A percentile compares a stretch with the other conserved stretches of the same genome.
Conservation (phyloP, 1,140 invertebrate species). For the Chironomus striatipennis region DNA sequence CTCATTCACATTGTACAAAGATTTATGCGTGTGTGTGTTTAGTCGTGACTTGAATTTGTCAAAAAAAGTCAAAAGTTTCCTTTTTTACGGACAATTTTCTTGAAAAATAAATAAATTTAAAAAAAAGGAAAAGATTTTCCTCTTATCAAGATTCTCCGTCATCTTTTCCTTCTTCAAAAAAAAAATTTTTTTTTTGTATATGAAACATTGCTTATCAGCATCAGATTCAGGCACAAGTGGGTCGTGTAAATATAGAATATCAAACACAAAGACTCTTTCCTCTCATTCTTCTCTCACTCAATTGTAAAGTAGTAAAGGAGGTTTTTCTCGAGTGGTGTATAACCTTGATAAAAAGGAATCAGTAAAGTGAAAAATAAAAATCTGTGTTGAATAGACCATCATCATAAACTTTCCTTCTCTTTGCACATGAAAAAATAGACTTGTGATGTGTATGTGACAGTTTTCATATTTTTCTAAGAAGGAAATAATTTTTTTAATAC, state of each 20-base stretch:
- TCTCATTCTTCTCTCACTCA: too few relatives aligned
- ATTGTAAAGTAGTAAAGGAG: too few relatives aligned
- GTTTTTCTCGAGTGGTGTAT: neutral
- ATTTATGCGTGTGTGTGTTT: neutral
- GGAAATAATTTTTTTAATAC: too few relatives aligned
- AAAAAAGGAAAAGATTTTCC: too few relatives aligned
- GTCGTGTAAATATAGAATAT: neutral
- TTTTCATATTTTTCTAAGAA: too few relatives aligned
- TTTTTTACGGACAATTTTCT: neutral
- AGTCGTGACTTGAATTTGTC: slow-evolving; percentile 5
- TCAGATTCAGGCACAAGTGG: slow-evolving; percentile 11
- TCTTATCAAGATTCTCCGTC: too few relatives aligned
- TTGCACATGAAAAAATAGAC: too few relatives aligned
- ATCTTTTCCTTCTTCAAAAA: neutral
- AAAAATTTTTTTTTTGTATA: neutral
- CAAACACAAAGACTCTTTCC: too few relatives aligned
- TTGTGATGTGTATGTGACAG: too few relatives aligned
- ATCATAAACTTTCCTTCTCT: neutral
- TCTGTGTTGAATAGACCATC: neutral
- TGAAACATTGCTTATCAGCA: slow-evolving; percentile 1
- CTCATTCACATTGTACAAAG: neutral
- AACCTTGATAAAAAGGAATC: neutral
- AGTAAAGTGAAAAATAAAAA: neutral
- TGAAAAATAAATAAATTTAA: neutral
- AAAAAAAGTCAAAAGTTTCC: neutral